A percentile compares a stretch with the other conserved stretches of the same genome.
Evolutionary conservation across 2,113 vertebrate genomes (phyloP).

Genomic region (Thamnaconus septentrionalis): DNA sequence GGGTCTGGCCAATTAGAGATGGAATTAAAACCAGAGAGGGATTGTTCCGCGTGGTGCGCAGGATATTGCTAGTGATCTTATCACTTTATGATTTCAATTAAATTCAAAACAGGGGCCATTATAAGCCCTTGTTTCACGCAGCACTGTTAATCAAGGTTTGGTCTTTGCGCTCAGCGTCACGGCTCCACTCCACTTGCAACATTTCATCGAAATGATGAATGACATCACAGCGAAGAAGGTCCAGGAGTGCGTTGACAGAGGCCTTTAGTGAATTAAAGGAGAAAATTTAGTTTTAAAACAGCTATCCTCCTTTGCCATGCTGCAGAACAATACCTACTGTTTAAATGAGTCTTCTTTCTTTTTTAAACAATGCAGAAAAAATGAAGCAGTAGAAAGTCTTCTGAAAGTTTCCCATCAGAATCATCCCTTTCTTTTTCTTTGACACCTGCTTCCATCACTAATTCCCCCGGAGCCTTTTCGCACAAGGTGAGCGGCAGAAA

Average conservation of each 20-base stretch:
- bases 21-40: slow-evolving; percentile 29
- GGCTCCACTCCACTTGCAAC: slow-evolving; percentile 11
- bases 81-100: slow-evolving; percentile 26
- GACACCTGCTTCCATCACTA: slow-evolving; percentile 42
- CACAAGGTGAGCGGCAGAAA: slow-evolving; percentile 47
- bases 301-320: too few species aligned
- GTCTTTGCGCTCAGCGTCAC: neutral
- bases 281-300: too few species aligned
- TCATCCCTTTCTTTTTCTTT: slow-evolving; percentile 30
- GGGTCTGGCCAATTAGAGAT: slow-evolving; percentile 36
- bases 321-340: neutral
- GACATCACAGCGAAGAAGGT: too few species aligned
- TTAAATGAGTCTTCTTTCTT: neutral
- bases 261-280: too few species aligned
- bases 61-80: slow-evolving; percentile 36
- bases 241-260: too few species aligned
- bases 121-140: slow-evolving; percentile 10
- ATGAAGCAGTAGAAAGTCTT: slow-evolving; percentile 4
- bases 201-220: neutral
- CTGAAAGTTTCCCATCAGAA: slow-evolving; percentile 41
- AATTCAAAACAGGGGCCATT: slow-evolving; percentile 6
- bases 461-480: slow-evolving; percentile 51
- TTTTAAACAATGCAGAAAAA: slow-evolving; percentile 6
- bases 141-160: slow-evolving; percentile 18
- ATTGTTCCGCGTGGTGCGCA: slow-evolving; percentile 42